These are phyloP conservation scores for Parauchenoglanis punctatus DNA, from an alignment of 2,797 vertebrate genomes.

Conservation along the genomic window DNA sequence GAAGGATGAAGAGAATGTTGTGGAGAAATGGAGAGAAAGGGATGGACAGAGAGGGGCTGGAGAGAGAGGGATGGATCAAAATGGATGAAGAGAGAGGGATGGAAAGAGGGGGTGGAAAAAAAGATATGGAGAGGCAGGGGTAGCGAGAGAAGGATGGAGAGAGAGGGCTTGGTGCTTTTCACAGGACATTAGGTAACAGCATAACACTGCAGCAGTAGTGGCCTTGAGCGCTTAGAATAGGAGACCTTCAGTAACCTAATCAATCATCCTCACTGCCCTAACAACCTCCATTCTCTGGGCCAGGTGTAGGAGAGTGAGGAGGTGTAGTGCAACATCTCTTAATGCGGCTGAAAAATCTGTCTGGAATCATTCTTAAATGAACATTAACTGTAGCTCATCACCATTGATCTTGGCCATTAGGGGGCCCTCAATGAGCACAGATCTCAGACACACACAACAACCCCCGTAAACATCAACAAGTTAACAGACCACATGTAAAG, in stretches of 20 bases:
- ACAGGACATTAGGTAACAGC: constrained; percentile 11
- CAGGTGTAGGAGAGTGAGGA: background rate
- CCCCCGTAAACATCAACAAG: background rate
- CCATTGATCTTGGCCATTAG: background rate
- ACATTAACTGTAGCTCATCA: background rate
- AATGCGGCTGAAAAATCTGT: background rate
- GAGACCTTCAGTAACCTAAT: constrained; percentile 18
- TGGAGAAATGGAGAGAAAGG: background rate
- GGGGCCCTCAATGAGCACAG: background rate
- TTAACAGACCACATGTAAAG: background rate
- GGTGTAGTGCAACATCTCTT: background rate
- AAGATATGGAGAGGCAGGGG: too few relatives aligned
- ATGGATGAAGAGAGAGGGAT: background rate
- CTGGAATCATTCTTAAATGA: background rate
- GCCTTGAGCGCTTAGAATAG: background rate
- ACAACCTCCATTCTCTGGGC: background rate
- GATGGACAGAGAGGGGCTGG: background rate
- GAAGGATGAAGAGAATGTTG: background rate
- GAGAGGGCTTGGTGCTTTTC: background rate
- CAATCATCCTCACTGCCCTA: constrained; percentile 14
- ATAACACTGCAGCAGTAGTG: background rate
- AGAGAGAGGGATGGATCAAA: background rate
- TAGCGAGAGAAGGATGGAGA: background rate
- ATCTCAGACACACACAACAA: background rate
- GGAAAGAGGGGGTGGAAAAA: background rate